Percentiles rank a stretch among this genome's conserved stretches.
Evolutionary conservation across 2,888 invertebrate genomes (phyloP).

Genomic region (Agriotes lineatus): DNA sequence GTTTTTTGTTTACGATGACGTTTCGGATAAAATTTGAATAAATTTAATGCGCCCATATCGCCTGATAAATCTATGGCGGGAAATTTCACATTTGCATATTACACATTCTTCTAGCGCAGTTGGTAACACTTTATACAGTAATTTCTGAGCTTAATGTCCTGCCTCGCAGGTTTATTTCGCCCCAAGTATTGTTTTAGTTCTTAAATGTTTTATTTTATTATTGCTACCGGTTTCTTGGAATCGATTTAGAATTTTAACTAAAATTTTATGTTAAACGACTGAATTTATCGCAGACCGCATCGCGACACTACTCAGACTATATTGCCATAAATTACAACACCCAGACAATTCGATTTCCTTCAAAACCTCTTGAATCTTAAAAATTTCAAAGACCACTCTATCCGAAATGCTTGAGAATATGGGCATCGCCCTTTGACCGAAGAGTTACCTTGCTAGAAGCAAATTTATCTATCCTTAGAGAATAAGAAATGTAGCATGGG

Average conservation of each 20-base stretch:
- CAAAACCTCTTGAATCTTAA: background rate
- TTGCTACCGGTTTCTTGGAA: conserved; percentile 17
- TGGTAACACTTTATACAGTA: conserved; percentile 36
- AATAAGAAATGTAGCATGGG: too few species aligned
- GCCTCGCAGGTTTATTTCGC: background rate
- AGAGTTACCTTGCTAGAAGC: too few species aligned
- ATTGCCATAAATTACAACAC: background rate
- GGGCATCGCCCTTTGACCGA: conserved; percentile 3
- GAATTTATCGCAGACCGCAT: conserved; percentile 7
- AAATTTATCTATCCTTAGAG: too few species aligned
- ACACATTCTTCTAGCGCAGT: conserved; percentile 35
- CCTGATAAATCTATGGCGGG: conserved; percentile 31
- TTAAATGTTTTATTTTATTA: conserved; percentile 8
- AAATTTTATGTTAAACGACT: conserved; percentile 15
- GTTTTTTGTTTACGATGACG: conserved; percentile 44
- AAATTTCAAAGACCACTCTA: background rate
- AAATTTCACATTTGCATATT: conserved; percentile 42
- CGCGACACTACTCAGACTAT: background rate
- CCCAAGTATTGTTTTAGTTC: conserved; percentile 1
- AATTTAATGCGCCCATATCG: conserved; percentile 27
- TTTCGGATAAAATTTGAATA: conserved; percentile 39
- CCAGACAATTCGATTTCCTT: conserved; percentile 6
- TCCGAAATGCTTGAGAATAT: too few species aligned
- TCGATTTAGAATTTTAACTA: conserved; percentile 17
- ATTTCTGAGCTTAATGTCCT: conserved; percentile 24